phyloP scores from a whole-genome alignment of 2,888 invertebrate species.

The Pandemis corylana region DNA sequence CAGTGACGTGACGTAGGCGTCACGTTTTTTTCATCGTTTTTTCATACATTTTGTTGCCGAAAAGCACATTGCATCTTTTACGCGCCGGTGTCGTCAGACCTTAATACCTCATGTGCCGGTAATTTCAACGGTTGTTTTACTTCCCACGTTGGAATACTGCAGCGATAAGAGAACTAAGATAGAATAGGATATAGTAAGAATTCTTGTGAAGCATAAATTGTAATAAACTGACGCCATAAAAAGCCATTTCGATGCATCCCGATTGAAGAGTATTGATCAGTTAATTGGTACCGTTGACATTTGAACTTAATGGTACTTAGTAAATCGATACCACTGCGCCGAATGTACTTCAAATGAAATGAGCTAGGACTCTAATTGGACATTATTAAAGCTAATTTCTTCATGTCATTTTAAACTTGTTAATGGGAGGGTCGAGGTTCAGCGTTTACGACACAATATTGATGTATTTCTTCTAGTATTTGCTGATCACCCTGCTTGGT shows the following conservation, averaged over 20 bases:
- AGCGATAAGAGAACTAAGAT: too few relatives aligned
- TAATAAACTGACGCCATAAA: background rate
- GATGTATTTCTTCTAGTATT: background rate
- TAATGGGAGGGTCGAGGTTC: slow-evolving; percentile 14
- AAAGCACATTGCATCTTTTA: too few relatives aligned
- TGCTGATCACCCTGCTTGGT: background rate
- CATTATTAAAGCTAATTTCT: slow-evolving; percentile 38
- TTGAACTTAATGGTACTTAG: slow-evolving; percentile 28
- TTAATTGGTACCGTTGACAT: slow-evolving; percentile 29
- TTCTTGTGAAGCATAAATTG: background rate
- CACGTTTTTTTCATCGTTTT: too few relatives aligned
- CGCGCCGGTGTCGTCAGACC: too few relatives aligned
- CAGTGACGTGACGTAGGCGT: too few relatives aligned
- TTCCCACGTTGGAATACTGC: too few relatives aligned
- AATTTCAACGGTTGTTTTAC: too few relatives aligned
- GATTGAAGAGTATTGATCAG: slow-evolving; percentile 31
- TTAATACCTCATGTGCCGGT: too few relatives aligned
- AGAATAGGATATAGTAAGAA: background rate
- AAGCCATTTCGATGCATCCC: slow-evolving; percentile 3
- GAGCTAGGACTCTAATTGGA: slow-evolving; percentile 35
- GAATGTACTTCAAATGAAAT: slow-evolving; percentile 37
- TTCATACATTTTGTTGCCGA: too few relatives aligned
- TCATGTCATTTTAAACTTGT: slow-evolving; percentile 24
- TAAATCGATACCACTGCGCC: slow-evolving; percentile 32
- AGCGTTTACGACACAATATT: slow-evolving; percentile 6